A percentile compares a stretch with the other conserved stretches of the same genome.
phyloP scores from a whole-genome alignment of 2,797 vertebrate genomes.

The Furcifer pardalis region DNA sequence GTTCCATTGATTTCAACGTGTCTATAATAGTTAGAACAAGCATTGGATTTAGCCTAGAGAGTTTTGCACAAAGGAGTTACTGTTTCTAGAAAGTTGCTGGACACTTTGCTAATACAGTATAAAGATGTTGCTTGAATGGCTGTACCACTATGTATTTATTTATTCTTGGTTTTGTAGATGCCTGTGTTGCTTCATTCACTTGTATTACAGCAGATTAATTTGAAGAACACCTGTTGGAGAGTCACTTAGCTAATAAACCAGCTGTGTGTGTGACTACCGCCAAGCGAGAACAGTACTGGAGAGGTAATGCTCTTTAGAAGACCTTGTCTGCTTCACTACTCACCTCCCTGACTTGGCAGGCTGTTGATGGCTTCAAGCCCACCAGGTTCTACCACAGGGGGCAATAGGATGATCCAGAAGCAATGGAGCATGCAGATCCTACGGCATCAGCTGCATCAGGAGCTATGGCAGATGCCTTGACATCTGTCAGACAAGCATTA shows the following conservation, averaged over 20 bases:
- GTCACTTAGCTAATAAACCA: not conserved
- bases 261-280: not conserved
- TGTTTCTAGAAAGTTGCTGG: not conserved
- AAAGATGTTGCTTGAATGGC: too few relatives aligned
- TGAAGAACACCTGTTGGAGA: not conserved
- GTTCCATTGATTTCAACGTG: too few relatives aligned
- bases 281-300: not conserved
- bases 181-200: not conserved
- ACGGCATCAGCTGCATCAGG: not conserved
- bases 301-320: not conserved
- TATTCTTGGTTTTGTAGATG: not conserved
- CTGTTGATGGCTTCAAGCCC: not conserved
- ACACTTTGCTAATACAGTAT: not conserved
- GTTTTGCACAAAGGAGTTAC: not conserved
- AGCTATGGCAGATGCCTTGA: not conserved
- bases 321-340: not conserved
- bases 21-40: too few relatives aligned
- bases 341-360: not conserved
- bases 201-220: not conserved
- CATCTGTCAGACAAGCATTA: not conserved
- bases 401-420: slow-evolving; percentile 7
- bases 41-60: too few relatives aligned
- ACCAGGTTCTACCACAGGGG: not conserved
- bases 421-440: slow-evolving; percentile 11
- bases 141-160: not conserved